phyloP scores from a whole-genome alignment of 2,888 invertebrate species.

The Epirrhoe alternata region DNA sequence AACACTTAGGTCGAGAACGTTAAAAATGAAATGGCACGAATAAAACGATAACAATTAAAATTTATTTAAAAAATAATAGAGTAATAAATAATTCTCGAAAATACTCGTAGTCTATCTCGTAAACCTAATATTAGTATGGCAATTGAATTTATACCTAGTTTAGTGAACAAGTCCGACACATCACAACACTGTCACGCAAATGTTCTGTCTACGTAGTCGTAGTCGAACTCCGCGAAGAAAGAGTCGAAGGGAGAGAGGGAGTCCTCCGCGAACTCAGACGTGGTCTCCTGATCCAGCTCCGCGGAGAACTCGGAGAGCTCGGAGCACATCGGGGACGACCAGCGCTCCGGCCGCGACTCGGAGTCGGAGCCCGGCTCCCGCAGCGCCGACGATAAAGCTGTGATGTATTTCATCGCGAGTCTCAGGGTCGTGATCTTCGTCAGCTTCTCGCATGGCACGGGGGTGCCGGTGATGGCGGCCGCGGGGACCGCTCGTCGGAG shows the following conservation, averaged over 20 bases:
- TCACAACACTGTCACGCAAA: constrained; percentile 77
- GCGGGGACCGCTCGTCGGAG: constrained; percentile 91
- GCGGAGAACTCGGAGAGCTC: constrained; percentile 83
- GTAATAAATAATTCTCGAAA: constrained; percentile 70
- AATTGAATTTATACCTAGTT: constrained; percentile 72
- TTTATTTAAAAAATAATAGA: constrained; percentile 74
- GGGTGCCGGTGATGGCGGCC: constrained; percentile 79
- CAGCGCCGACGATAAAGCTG: constrained; percentile 89
- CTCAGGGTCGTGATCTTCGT: constrained; percentile 96
- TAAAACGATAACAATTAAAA: constrained; percentile 74
- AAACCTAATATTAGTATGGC: constrained; percentile 80
- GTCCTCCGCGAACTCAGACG: constrained; percentile 81
- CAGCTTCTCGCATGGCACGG: constrained; percentile 89
- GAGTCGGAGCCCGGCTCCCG: constrained; percentile 60
- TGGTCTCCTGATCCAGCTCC: constrained; percentile 77
- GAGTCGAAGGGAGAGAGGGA: constrained; percentile 86
- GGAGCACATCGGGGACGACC: constrained; percentile 80
- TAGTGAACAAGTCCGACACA: constrained; percentile 50
- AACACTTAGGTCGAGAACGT: background rate
- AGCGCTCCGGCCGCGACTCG: constrained; percentile 64
- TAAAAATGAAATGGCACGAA: constrained; percentile 50
- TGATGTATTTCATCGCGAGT: constrained; percentile 94
- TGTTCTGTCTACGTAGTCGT: constrained; percentile 79
- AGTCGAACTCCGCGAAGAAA: constrained; percentile 82
- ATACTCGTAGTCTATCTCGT: constrained; percentile 64